Percentiles rank a stretch among this genome's conserved stretches.
phyloP scores from a whole-genome alignment of 2,113 vertebrate genomes.

The Ceuthmochares aereus region DNA sequence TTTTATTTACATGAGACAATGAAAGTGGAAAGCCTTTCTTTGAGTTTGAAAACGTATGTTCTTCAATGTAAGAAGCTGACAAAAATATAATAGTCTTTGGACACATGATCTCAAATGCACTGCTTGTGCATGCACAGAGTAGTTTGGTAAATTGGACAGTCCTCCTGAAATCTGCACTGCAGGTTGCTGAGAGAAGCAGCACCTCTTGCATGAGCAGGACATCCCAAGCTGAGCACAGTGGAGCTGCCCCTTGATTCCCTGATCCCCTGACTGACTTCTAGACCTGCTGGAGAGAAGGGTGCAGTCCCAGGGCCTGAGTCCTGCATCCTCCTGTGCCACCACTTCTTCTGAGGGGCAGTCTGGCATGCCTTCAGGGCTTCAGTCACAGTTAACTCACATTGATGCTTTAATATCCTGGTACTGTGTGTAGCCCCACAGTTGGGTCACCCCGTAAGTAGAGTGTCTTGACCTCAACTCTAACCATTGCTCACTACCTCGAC shows the following conservation, averaged over 20 bases:
- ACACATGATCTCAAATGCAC: not conserved
- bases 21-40: not conserved
- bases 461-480: not conserved
- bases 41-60: not conserved
- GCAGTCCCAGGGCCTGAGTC: no score
- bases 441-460: not conserved
- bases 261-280: not conserved
- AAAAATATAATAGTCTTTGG: not conserved
- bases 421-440: not conserved
- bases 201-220: rapidly evolving
- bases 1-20: not conserved
- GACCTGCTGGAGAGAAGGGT: not conserved
- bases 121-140: not conserved
- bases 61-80: not conserved
- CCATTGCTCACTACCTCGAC: not conserved
- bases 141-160: not conserved
- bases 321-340: not conserved
- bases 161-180: not conserved
- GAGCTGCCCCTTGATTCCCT: not conserved
- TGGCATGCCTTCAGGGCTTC: not conserved
- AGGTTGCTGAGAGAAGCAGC: not conserved
- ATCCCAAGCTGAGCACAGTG: not conserved
- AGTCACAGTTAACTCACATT: not conserved
- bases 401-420: not conserved
- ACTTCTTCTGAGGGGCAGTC: not conserved